Conservation (phyloP, 2,888 invertebrate species). For the Hyposoter dolosus region DNA sequence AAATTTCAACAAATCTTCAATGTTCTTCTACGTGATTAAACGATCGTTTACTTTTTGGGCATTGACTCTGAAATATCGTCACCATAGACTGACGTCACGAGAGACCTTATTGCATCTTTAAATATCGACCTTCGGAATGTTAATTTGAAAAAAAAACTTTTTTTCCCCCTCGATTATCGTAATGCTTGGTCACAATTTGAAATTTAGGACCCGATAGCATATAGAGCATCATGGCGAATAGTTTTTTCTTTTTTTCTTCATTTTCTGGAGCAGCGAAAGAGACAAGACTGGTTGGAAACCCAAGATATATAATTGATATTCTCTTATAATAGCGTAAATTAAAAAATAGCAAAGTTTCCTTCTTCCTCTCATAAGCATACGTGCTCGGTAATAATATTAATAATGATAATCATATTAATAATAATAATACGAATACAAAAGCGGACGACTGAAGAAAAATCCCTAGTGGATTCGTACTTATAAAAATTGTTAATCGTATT, state of each 20-base stretch:
- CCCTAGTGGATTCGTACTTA: slow-evolving; percentile 55
- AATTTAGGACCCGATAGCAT: slow-evolving; percentile 1
- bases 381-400: slow-evolving; percentile 27
- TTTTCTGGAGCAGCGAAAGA: slow-evolving; percentile 41
- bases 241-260: slow-evolving; percentile 17
- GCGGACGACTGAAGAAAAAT: slow-evolving; percentile 52
- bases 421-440: slow-evolving; percentile 65
- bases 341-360: slow-evolving; percentile 43
- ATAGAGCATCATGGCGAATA: slow-evolving; percentile 2
- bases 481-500: slow-evolving; percentile 37
- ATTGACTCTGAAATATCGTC: slow-evolving; percentile 56
- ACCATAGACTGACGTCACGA: slow-evolving; percentile 47
- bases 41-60: slow-evolving; percentile 9
- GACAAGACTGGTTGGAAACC: slow-evolving; percentile 33
- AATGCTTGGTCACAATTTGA: slow-evolving; percentile 44
- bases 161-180: slow-evolving; percentile 42
- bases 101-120: slow-evolving; percentile 61
- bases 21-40: neutral
- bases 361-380: slow-evolving; percentile 40
- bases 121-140: slow-evolving; percentile 53
- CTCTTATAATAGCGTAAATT: slow-evolving; percentile 59
- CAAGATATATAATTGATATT: slow-evolving; percentile 30
- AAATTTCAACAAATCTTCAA: neutral
- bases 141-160: slow-evolving; percentile 1
- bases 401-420: slow-evolving; percentile 30